Evolutionary conservation across 1,140 invertebrate genomes (phyloP).

Genomic region (Chrysomallon squamiferum): DNA sequence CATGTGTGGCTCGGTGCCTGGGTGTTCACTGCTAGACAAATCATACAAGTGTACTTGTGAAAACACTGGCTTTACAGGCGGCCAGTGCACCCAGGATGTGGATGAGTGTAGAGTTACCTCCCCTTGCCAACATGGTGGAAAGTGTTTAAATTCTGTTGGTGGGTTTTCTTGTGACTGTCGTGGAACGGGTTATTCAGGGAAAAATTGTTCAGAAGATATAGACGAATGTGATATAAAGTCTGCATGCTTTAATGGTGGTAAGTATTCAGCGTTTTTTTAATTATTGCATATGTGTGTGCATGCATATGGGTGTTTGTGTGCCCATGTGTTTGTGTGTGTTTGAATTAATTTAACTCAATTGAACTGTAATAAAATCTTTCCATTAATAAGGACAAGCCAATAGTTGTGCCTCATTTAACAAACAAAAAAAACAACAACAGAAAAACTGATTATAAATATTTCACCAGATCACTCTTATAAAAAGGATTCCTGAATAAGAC

Average conservation of each 20-base stretch:
- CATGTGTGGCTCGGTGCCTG: slow-evolving; percentile 18
- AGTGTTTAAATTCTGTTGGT: slow-evolving; percentile 74
- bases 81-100: slow-evolving; percentile 33
- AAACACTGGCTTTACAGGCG: slow-evolving; percentile 33
- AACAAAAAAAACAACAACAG: too few relatives aligned
- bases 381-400: background rate
- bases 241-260: slow-evolving; percentile 42
- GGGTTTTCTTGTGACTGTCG: slow-evolving; percentile 72
- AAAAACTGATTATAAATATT: too few relatives aligned
- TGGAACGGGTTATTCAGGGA: slow-evolving; percentile 66
- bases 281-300: background rate
- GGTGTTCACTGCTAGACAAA: slow-evolving; percentile 14
- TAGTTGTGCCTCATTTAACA: too few relatives aligned
- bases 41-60: slow-evolving; percentile 73
- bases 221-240: slow-evolving; percentile 40
- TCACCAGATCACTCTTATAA: too few relatives aligned
- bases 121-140: slow-evolving; percentile 86
- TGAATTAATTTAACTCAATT: background rate
- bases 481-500: too few relatives aligned
- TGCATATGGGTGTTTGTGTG: too few relatives aligned
- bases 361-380: background rate
- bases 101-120: slow-evolving; percentile 67
- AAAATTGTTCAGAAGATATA: slow-evolving; percentile 44
- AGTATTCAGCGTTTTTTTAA: background rate
- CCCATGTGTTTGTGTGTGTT: too few relatives aligned